Percentiles rank a stretch among this genome's conserved stretches.
phyloP scores from a whole-genome alignment of 64 coral and sea anemone genomes.

The Montipora sp. region DNA sequence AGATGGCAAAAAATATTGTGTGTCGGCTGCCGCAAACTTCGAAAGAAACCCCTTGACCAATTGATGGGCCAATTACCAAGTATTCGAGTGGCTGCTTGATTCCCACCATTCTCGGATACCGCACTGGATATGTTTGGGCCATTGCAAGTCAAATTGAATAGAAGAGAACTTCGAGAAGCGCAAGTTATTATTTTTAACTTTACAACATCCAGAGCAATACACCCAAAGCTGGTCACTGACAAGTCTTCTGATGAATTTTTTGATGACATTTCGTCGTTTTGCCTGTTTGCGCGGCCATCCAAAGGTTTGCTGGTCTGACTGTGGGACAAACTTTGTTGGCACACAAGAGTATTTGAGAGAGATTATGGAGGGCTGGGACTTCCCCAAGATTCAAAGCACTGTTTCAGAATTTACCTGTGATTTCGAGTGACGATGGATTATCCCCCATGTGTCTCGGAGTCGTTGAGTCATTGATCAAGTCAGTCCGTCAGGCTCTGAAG shows the following conservation, averaged over 20 bases:
- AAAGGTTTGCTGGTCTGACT: constrained; percentile 53
- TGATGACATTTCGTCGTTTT: constrained; percentile 52
- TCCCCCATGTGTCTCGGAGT: background rate
- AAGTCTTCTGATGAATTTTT: constrained; percentile 52
- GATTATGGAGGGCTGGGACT: constrained; percentile 9
- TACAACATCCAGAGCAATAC: constrained; percentile 62
- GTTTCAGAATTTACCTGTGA: background rate
- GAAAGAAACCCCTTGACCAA: constrained; percentile 60
- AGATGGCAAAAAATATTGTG: constrained; percentile 32
- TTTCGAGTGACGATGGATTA: background rate
- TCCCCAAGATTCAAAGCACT: constrained; percentile 53
- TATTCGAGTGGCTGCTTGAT: constrained; percentile 39
- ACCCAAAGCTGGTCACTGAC: constrained; percentile 43
- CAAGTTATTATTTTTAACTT: constrained; percentile 59
- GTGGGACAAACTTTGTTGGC: constrained; percentile 61
- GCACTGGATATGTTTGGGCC: constrained; percentile 76
- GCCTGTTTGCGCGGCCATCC: constrained; percentile 50
- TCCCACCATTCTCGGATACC: constrained; percentile 51
- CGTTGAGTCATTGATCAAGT: constrained; percentile 29
- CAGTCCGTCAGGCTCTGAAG: constrained; percentile 62
- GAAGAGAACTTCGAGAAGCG: constrained; percentile 33
- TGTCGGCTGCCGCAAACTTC: constrained; percentile 55
- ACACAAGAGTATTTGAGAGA: constrained; percentile 65
- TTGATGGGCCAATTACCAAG: constrained; percentile 78
- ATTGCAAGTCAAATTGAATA: constrained; percentile 41